These are phyloP conservation scores for Apostichopus californicus DNA, from an alignment of 35 echinoderm and acorn worm species.

Conservation along the genomic window DNA sequence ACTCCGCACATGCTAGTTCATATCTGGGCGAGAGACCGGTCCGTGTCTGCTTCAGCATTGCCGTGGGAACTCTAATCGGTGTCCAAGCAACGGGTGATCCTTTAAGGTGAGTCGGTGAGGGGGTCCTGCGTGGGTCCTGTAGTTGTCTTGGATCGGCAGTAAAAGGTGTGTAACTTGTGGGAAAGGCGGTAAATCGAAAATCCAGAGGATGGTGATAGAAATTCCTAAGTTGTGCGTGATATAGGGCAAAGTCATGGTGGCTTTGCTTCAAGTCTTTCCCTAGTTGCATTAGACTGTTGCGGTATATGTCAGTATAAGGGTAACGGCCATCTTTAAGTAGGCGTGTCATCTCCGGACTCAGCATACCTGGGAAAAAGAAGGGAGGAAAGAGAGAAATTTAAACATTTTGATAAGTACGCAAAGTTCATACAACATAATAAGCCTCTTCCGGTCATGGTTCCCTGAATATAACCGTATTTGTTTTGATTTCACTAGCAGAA, in stretches of 20 bases:
- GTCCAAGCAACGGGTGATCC: background rate
- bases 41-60: background rate
- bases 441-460: no score
- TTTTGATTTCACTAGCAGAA: no score
- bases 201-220: slow-evolving; percentile 4
- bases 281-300: slow-evolving; percentile 28
- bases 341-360: slow-evolving; percentile 78
- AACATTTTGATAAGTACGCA: no score
- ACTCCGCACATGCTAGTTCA: slow-evolving; percentile 36
- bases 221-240: slow-evolving; percentile 9
- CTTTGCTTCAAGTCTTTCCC: slow-evolving; percentile 43
- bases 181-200: slow-evolving; percentile 8
- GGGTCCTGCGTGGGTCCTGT: slow-evolving; percentile 35
- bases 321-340: slow-evolving; percentile 89
- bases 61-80: slow-evolving; percentile 33
- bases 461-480: no score
- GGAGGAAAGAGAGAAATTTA: background rate
- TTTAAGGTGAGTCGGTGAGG: slow-evolving; percentile 16
- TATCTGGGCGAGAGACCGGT: background rate
- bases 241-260: background rate
- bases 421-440: no score
- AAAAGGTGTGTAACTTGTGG: slow-evolving; percentile 1
- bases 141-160: slow-evolving; percentile 9
- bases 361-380: slow-evolving; percentile 69
- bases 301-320: slow-evolving; percentile 91